A percentile compares a stretch with the other conserved stretches of the same genome.
phyloP scores from a whole-genome alignment of 2,113 vertebrate species.

The Plectropomus leopardus region DNA sequence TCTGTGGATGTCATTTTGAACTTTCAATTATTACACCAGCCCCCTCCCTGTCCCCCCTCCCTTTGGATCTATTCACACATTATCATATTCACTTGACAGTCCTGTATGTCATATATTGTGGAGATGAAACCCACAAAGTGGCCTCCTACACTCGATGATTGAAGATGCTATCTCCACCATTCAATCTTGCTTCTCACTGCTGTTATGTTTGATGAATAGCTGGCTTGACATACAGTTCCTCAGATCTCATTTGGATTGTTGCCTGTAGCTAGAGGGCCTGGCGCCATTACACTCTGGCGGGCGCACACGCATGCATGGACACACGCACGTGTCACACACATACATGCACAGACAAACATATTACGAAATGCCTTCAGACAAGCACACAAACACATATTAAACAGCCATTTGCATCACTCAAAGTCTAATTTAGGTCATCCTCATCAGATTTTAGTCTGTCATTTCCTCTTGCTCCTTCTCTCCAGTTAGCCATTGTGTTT shows the following conservation, averaged over 20 bases:
- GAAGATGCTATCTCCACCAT: slow-evolving; percentile 68
- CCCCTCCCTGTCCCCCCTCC: neutral
- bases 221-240: slow-evolving; percentile 69
- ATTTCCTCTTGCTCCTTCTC: neutral
- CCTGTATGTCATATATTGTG: slow-evolving; percentile 66
- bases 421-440: slow-evolving; percentile 63
- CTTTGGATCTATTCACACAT: slow-evolving; percentile 44
- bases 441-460: slow-evolving; percentile 33
- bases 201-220: slow-evolving; percentile 73
- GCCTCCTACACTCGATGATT: slow-evolving; percentile 63
- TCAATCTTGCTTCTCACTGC: slow-evolving; percentile 68
- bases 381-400: slow-evolving; percentile 58
- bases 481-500: slow-evolving; percentile 1
- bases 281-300: slow-evolving; percentile 50
- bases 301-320: neutral
- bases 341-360: slow-evolving; percentile 30
- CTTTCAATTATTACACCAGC: slow-evolving; percentile 19
- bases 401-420: slow-evolving; percentile 56
- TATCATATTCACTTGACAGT: slow-evolving; percentile 65
- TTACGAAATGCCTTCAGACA: slow-evolving; percentile 44
- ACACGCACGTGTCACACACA: slow-evolving; percentile 4
- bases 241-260: slow-evolving; percentile 74
- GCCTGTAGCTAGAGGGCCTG: slow-evolving; percentile 62
- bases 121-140: slow-evolving; percentile 67
- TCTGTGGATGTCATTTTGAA: slow-evolving; percentile 25